Conservation (phyloP, 2,113 vertebrate species). For the Equus quagga region DNA sequence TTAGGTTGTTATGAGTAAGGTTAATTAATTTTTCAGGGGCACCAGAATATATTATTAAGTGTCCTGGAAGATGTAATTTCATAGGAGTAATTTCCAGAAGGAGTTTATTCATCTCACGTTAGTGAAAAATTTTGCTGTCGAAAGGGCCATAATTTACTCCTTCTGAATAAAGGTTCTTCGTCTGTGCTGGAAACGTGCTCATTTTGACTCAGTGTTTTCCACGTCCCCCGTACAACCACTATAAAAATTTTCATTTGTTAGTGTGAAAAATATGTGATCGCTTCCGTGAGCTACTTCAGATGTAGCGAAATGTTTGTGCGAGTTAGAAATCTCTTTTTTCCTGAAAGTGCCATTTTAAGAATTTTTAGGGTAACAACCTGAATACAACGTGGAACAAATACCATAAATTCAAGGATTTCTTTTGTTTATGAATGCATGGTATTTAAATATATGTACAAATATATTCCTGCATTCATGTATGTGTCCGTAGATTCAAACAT, state of each 20-base stretch:
- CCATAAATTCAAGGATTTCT: constrained; percentile 30
- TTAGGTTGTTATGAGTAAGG: constrained; percentile 59
- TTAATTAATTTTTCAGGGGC: constrained; percentile 80
- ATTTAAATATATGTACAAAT: constrained; percentile 37
- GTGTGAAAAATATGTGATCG: background rate
- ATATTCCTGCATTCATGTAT: constrained; percentile 5
- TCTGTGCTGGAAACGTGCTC: background rate
- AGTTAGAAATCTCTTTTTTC: background rate
- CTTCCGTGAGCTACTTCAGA: background rate
- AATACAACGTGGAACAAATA: background rate
- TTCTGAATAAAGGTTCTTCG: background rate
- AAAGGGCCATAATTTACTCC: constrained; percentile 50
- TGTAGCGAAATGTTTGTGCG: constrained; percentile 40
- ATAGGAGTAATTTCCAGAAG: constrained; percentile 73
- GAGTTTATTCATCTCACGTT: constrained; percentile 77
- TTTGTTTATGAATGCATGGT: background rate
- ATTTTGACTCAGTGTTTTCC: background rate
- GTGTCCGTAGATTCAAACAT: background rate
- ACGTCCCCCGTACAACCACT: background rate
- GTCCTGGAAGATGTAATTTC: constrained; percentile 78
- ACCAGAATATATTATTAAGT: constrained; percentile 69
- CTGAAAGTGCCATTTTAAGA: background rate
- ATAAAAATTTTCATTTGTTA: constrained; percentile 40
- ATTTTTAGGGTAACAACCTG: constrained; percentile 9
- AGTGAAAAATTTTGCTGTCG: constrained; percentile 50